Percentiles rank a stretch among this genome's conserved stretches.
Evolutionary conservation across 2,888 invertebrate species (phyloP).

Genomic region (Thymelicus sylvestris): DNA sequence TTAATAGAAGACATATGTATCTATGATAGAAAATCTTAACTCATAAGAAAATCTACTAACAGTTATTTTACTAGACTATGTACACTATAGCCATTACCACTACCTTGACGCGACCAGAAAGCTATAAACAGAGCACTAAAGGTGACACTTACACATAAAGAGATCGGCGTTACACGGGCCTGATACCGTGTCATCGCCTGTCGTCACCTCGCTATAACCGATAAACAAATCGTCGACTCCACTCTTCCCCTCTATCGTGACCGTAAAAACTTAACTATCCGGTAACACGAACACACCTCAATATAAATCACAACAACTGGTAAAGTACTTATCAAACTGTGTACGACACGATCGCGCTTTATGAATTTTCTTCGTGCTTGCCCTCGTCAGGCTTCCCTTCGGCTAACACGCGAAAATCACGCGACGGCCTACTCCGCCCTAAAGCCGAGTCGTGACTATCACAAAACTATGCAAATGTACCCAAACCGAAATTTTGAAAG

Average conservation of each 20-base stretch:
- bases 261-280: conserved; percentile 81
- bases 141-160: conserved; percentile 79
- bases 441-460: conserved; percentile 54
- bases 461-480: conserved; percentile 36
- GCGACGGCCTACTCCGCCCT: conserved; percentile 51
- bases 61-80: conserved; percentile 11
- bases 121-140: conserved; percentile 77
- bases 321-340: conserved; percentile 75
- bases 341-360: conserved; percentile 72
- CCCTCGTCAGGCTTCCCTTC: conserved; percentile 46
- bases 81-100: conserved; percentile 40
- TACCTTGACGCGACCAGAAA: conserved; percentile 65
- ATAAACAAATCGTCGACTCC: conserved; percentile 78
- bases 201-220: conserved; percentile 71
- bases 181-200: conserved; percentile 73
- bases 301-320: conserved; percentile 76
- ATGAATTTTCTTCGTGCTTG: conserved; percentile 64
- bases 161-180: conserved; percentile 67
- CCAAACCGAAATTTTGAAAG: conserved; percentile 44
- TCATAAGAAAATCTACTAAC: conserved; percentile 2
- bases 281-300: conserved; percentile 77
- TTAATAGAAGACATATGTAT: too few species aligned
- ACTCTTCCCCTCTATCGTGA: conserved; percentile 74
- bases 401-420: conserved; percentile 58
- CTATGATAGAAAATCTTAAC: neutral